A percentile compares a stretch with the other conserved stretches of the same genome.
phyloP scores from a whole-genome alignment of 2,888 invertebrate genomes.

The Glaucopsyche alexis region DNA sequence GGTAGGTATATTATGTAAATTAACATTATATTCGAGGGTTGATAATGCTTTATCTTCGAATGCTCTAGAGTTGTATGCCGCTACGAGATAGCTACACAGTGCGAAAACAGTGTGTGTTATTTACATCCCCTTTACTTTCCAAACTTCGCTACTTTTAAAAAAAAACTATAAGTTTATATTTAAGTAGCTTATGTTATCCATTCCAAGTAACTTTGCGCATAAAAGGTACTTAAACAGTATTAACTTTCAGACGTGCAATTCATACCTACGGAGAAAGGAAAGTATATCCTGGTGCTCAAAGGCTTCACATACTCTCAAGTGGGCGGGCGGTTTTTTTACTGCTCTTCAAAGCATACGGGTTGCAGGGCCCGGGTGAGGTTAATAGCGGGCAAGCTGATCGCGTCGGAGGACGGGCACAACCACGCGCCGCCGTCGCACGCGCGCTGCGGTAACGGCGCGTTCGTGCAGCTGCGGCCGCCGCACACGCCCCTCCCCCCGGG shows the following conservation, averaged over 20 bases:
- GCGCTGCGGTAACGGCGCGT: constrained; percentile 73
- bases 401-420: constrained; percentile 68
- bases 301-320: constrained; percentile 76
- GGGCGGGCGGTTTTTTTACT: constrained; percentile 74
- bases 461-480: constrained; percentile 69
- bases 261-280: constrained; percentile 75
- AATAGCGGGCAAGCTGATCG: constrained; percentile 62
- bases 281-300: constrained; percentile 69
- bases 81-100: background rate
- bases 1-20: too few relatives aligned
- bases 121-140: too few relatives aligned
- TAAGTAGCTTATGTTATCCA: too few relatives aligned
- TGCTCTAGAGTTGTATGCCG: background rate
- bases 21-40: too few relatives aligned
- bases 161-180: too few relatives aligned
- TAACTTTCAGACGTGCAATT: constrained; percentile 71
- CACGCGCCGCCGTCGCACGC: constrained; percentile 73
- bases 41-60: too few relatives aligned
- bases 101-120: background rate
- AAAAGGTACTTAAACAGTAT: constrained; percentile 42
- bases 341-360: constrained; percentile 74
- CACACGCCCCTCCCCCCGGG: constrained; percentile 41
- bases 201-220: background rate
- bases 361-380: constrained; percentile 68
- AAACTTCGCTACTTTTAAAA: too few relatives aligned